Evolutionary conservation across 2,888 invertebrate genomes (phyloP).

Genomic region (Pelosia muscerda): DNA sequence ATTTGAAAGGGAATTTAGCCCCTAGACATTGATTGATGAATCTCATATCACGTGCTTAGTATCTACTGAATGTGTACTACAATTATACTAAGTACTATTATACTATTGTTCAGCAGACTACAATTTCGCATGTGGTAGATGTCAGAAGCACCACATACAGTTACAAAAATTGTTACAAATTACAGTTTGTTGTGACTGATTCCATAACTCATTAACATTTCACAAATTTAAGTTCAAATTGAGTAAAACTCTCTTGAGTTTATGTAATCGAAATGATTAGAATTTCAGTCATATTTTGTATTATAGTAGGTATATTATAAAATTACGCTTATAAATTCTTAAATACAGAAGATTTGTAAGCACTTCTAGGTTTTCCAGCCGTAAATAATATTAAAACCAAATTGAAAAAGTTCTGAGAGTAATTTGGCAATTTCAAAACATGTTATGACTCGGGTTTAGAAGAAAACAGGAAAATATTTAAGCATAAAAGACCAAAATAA

Average conservation of each 20-base stretch:
- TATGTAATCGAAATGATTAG: no score
- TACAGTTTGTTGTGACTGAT: neutral
- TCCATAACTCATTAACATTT: neutral
- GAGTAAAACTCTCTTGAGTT: no score
- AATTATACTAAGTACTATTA: no score
- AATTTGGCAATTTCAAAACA: slow-evolving; percentile 36
- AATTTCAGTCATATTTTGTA: neutral
- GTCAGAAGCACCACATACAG: no score
- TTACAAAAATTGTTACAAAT: no score
- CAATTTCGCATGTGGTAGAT: no score
- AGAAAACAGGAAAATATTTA: slow-evolving; percentile 28
- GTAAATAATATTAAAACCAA: slow-evolving; percentile 11
- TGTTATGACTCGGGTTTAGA: slow-evolving; percentile 24
- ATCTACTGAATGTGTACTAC: neutral
- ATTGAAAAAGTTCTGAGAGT: slow-evolving; percentile 41
- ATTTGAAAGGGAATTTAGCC: neutral
- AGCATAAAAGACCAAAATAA: slow-evolving; percentile 21
- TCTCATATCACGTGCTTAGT: no score
- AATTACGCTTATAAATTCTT: neutral
- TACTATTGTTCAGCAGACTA: neutral
- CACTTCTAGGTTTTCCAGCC: slow-evolving; percentile 13
- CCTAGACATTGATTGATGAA: no score
- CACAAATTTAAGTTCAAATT: neutral
- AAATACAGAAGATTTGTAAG: slow-evolving; percentile 9
- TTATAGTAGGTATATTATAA: neutral